Conservation (phyloP, 2,888 invertebrate species). For the Sphaerophoria rueppellii region DNA sequence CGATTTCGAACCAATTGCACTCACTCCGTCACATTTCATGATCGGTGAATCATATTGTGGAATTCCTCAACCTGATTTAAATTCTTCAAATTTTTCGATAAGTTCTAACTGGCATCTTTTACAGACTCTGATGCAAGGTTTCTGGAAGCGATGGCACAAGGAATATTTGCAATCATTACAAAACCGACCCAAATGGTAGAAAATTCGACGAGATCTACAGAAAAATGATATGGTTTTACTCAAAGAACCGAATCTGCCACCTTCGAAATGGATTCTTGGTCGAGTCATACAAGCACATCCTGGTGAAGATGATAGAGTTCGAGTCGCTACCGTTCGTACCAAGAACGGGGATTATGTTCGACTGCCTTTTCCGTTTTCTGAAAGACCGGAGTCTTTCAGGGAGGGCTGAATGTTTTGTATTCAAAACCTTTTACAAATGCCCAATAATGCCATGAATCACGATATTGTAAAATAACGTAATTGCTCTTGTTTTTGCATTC, state of each 20-base stretch:
- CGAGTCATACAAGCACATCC: constrained; percentile 5
- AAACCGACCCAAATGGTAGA: constrained; percentile 45
- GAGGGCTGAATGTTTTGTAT: constrained; percentile 31
- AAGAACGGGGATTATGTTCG: constrained; percentile 27
- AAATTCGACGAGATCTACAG: constrained; percentile 2
- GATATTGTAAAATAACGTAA: no score
- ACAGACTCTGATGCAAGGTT: no score
- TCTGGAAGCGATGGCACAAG: constrained; percentile 50
- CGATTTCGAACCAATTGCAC: constrained; percentile 6
- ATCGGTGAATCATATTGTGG: constrained; percentile 12
- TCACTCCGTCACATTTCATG: constrained; percentile 1
- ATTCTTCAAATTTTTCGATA: constrained; percentile 21
- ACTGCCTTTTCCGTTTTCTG: constrained; percentile 38
- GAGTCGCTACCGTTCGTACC: constrained; percentile 40
- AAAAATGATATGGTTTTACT: constrained; percentile 6
- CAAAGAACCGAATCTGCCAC: background rate
- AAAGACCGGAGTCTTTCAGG: constrained; percentile 1
- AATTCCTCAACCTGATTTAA: constrained; percentile 25
- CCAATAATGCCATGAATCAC: background rate
- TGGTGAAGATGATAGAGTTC: constrained; percentile 18
- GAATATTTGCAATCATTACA: constrained; percentile 32
- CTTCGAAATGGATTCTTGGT: constrained; percentile 46
- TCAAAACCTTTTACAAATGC: background rate
- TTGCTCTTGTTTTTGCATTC: no score
- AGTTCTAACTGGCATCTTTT: background rate